These are phyloP conservation scores for Drosophila kuntzei DNA, from an alignment of 2,888 invertebrate species.

Conservation along the genomic window DNA sequence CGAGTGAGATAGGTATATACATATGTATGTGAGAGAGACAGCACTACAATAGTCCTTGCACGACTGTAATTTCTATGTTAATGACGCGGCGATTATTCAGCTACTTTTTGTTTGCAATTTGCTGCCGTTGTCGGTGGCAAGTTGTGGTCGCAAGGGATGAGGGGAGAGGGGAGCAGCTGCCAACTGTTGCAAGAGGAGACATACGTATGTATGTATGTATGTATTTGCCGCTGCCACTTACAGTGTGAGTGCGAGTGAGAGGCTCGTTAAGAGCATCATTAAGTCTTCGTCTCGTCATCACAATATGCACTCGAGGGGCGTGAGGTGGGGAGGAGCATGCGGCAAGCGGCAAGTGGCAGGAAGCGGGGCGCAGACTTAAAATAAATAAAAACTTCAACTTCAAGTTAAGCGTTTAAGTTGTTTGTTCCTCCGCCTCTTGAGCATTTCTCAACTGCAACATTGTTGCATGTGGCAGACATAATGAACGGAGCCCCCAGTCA, in stretches of 20 bases:
- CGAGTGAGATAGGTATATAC: neutral
- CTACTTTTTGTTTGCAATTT: constrained; percentile 62
- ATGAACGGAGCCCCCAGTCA: constrained; percentile 45
- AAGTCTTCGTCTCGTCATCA: constrained; percentile 58
- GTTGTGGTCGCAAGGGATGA: constrained; percentile 3
- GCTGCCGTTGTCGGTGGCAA: constrained; percentile 28
- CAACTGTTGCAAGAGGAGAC: constrained; percentile 60
- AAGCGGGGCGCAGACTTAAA: constrained; percentile 66
- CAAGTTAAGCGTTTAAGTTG: constrained; percentile 76
- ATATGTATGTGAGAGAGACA: neutral
- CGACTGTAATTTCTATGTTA: constrained; percentile 58
- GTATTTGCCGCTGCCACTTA: constrained; percentile 7
- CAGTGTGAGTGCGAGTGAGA: constrained; percentile 47
- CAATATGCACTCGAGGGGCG: constrained; percentile 28
- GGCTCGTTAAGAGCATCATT: constrained; percentile 68
- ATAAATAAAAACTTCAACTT: constrained; percentile 78
- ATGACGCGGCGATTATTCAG: constrained; percentile 61
- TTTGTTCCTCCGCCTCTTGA: constrained; percentile 74
- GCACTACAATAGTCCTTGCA: constrained; percentile 47
- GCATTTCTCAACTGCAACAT: constrained; percentile 75
- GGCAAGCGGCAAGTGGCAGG: constrained; percentile 26
- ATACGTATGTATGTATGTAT: neutral
- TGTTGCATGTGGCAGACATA: constrained; percentile 71
- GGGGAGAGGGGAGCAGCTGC: constrained; percentile 5
- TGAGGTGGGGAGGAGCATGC: neutral